phyloP scores from a whole-genome alignment of 53 echinoderm and acorn worm species.

The Zoroaster sp. region DNA sequence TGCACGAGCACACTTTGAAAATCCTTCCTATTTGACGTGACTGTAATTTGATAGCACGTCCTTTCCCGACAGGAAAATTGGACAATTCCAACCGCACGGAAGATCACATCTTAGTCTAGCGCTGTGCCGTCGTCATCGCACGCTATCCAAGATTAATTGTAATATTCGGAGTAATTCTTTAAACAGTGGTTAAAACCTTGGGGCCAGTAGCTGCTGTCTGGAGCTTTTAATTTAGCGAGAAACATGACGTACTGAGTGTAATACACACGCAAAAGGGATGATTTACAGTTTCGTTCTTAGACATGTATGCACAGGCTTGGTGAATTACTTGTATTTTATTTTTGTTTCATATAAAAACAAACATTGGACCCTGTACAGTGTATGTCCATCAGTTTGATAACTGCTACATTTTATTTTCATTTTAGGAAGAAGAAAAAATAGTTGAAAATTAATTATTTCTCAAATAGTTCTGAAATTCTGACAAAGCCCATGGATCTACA shows the following conservation, averaged over 20 bases:
- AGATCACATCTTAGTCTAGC: neutral
- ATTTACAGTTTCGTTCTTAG: too few species aligned
- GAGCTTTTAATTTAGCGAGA: neutral
- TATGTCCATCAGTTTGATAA: too few species aligned
- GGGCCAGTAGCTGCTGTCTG: neutral
- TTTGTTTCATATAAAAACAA: too few species aligned
- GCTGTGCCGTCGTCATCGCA: neutral
- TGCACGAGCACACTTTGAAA: neutral
- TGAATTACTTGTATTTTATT: too few species aligned
- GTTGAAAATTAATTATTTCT: too few species aligned
- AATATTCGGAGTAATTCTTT: neutral
- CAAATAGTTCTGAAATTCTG: too few species aligned
- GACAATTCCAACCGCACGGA: neutral
- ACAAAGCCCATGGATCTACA: too few species aligned
- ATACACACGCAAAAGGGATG: neutral
- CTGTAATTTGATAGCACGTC: neutral
- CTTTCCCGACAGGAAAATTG: neutral
- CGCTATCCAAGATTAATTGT: neutral
- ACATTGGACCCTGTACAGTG: too few species aligned
- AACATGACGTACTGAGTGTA: neutral
- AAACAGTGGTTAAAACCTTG: neutral
- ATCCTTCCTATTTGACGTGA: neutral
- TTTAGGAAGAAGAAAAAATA: too few species aligned
- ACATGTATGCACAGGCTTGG: too few species aligned
- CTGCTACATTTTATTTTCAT: too few species aligned